Evolutionary conservation across 2,797 vertebrate species (phyloP), one percentile per base, ranked within the genome.

Genomic region (Silurus aristotelis): DNA sequence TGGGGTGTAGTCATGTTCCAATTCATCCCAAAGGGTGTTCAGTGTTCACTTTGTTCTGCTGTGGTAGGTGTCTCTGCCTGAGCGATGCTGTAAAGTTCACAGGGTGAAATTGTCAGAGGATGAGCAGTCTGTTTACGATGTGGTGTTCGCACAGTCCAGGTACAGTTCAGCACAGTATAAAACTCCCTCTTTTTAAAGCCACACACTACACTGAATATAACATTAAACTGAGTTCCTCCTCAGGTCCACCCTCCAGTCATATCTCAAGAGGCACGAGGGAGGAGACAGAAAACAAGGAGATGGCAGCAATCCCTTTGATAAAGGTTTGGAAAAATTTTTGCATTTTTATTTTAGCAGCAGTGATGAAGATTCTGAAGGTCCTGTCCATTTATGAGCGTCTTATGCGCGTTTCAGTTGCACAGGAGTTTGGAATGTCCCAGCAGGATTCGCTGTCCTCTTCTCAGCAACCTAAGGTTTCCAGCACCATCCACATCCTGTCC

Each of bases 201-300:
- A 4, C 43, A 38, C 12, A 3, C 25, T 43, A 3, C 10, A 61
- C n/a, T 13, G 3, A 31, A 8, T 73, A 19, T 17, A 55, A n/a
- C 43, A 25, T 4, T 73, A 76, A 25, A 5, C 22, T 72, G 8
- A 46, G 27, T 27, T 31, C 20, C 58, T 64, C 7, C 80, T 4
- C 84, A 99, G 98, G 90, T 98, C 96, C 46, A 97, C 97, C 31
- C 92, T 99, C 3, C 97, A 98, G 85, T 96, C 95, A 85, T 99
- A 98, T 88, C 92, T 99, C 71, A 96, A 95, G 91, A 96, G 95
- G 90, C 96, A 97, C 5, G 95, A 96, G 87, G 95, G 91, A 46
- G 92, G 91, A 2, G 92, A 93, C 52, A 75, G 70, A 68, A 92
- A 87, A 27, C 84, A 85, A 15, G 87, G 87, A 85, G 88, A 80